Base-by-base conservation (phyloP, 2,113 vertebrate species). In the Odocoileus hemionus region DNA sequence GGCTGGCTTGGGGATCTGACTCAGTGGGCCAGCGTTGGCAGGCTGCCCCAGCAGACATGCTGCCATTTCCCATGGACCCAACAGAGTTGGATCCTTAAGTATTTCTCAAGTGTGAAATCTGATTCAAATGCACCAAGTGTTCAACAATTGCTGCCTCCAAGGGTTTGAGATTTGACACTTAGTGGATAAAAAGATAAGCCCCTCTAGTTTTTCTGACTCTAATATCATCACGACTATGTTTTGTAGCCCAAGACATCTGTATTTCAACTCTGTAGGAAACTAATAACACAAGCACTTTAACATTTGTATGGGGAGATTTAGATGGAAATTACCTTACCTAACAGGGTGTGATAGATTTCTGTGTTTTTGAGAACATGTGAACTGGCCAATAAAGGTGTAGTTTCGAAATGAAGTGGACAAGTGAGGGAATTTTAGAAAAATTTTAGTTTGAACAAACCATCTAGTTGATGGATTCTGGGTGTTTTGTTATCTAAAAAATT, bases 21-120 rank as follows among this genome's bases (percentile, higher is more conserved):
- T 98, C 97, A 98, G 19, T 97, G 97, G 98, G 96, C 97, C 97
- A 98, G 91, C 55, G 23, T 78, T 95, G 95, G 97, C 97, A 98
- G 93, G 91, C 76, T 90, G 94, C 97, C 95, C 97, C 54, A 89
- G 91, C 94, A 96, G 97, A 80, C 36, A 15, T 47, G 55, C 96
- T 96, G 93, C 96, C 98, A 94, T 97, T 94, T 90, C 95, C 95
- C 52, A 95, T 70, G 36, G 83, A 78, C 83, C 89, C 83, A 94
- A 95, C 93, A 95, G 95, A 98, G 97, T 61, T 67, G 61, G 84
- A 96, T 94, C 95, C 91, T 97, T 95, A 98, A 97, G 97, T 98
- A 97, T 80, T 98, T 98, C 94, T 97, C 86, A 86, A 19, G 58
- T 94, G 82, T n/a, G 33, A 96, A 0, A 0, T 54, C 28, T 0